Base-by-base conservation (phyloP, 2,888 invertebrate species). In the Protodeltote pygarga region DNA sequence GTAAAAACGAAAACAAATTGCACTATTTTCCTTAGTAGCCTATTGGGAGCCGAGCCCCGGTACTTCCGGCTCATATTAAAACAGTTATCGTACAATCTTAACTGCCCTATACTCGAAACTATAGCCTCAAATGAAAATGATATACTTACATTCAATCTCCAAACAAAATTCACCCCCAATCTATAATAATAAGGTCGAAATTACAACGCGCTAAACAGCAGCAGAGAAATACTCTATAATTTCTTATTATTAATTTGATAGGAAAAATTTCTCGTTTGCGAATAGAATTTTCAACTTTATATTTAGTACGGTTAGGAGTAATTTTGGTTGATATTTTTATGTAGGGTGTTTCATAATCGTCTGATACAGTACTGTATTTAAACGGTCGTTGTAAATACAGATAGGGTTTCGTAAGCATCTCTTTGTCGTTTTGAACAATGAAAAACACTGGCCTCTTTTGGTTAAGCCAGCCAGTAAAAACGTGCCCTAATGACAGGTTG, bases 1-100 rank as follows among this genome's bases (percentile, higher is more conserved):
- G 60, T 54, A 74, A 74, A 80, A 75, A 75, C 64, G 47, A 67
- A 75, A 82, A 85, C 81, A 85, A 83, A 86, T 85, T 79, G 79
- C 78, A 75, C 77, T 77, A 82, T 86, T 85, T 87, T 83, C 81
- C 71, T 79, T 74, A 78, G 75, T 73, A 65, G 73, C 69, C 74
- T 68, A 71, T 77, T 68, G 75, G 74, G 77, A 70, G 74, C 82
- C 77, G 70, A 69, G 76, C 75, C 73, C 62, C 62, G 67, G 74
- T 73, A 76, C 82, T 91, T 90, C 91, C 91, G 91, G 83, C 89
- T 90, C 87, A 84, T 91, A 92, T 91, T 90, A 91, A 90, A 88
- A 84, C 81, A 66, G 79, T 86, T 91, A 92, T 92, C 91, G 87
- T 61, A 57, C 79, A 77, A 91, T 92, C 91, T 91, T 87, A 91